A percentile compares a stretch with the other conserved stretches of the same genome.
Evolutionary conservation across 2,888 invertebrate genomes (phyloP).

Genomic region (Gnatocerus cornutus): DNA sequence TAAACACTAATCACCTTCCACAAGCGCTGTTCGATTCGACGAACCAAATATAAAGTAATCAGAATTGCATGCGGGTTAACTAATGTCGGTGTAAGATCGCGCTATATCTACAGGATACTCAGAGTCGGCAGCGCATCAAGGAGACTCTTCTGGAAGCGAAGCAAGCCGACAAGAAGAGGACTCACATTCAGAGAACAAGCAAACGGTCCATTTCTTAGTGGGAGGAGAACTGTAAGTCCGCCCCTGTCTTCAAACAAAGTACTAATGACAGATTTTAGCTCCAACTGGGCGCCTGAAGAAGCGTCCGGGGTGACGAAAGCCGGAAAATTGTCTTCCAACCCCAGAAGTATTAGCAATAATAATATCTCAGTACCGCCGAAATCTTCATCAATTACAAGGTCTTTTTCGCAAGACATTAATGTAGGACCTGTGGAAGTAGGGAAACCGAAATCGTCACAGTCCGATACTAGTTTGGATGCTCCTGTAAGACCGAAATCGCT

Average conservation of each 20-base stretch:
- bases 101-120: constrained; percentile 63
- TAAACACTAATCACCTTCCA: constrained; percentile 11
- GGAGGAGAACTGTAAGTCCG: constrained; percentile 71
- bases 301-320: constrained; percentile 47
- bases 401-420: constrained; percentile 73
- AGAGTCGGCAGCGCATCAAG: constrained; percentile 59
- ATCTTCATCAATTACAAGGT: constrained; percentile 69
- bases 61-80: constrained; percentile 55
- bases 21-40: constrained; percentile 32
- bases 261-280: constrained; percentile 46
- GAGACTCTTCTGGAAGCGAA: constrained; percentile 76
- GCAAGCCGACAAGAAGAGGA: constrained; percentile 72
- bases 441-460: constrained; percentile 72
- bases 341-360: constrained; percentile 66
- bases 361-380: constrained; percentile 60
- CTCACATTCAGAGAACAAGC: constrained; percentile 53
- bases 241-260: not conserved
- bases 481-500: constrained; percentile 45
- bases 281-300: constrained; percentile 55
- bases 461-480: constrained; percentile 71
- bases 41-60: constrained; percentile 48
- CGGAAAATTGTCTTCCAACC: constrained; percentile 55
- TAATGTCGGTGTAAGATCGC: constrained; percentile 64
- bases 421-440: constrained; percentile 62
- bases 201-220: constrained; percentile 70